These are phyloP conservation scores for Trichomalopsis sarcophagae DNA, from an alignment of 1,140 invertebrate genomes.

Conservation along the genomic window DNA sequence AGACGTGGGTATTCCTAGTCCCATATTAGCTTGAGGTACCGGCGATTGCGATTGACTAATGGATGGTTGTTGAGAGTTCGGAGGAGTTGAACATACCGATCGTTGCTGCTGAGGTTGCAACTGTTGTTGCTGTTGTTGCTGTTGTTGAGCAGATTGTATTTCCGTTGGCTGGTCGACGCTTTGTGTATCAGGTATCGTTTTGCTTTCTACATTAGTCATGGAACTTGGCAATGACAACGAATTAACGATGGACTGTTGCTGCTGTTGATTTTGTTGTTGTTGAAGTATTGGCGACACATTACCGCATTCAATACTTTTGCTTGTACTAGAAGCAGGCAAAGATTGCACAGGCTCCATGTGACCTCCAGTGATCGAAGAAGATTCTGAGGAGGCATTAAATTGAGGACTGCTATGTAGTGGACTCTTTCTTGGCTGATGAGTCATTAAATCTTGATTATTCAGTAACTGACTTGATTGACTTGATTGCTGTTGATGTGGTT, in stretches of 20 bases:
- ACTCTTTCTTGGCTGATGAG: slow-evolving; percentile 61
- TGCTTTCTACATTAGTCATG: slow-evolving; percentile 63
- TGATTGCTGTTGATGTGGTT: slow-evolving; percentile 23
- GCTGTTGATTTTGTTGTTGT: slow-evolving; percentile 53
- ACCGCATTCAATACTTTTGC: slow-evolving; percentile 66
- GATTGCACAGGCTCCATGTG: slow-evolving; percentile 70
- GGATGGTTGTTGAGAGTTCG: slow-evolving; percentile 50
- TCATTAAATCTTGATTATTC: slow-evolving; percentile 47
- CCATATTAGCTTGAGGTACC: slow-evolving; percentile 52
- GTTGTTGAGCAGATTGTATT: slow-evolving; percentile 56
- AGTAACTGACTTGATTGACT: slow-evolving; percentile 38
- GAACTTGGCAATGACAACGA: slow-evolving; percentile 55
- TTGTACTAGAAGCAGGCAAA: slow-evolving; percentile 70
- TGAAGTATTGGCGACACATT: slow-evolving; percentile 63
- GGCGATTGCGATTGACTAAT: slow-evolving; percentile 53
- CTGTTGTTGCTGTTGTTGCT: neutral
- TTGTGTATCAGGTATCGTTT: slow-evolving; percentile 61
- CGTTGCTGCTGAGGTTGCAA: slow-evolving; percentile 24
- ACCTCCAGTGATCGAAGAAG: slow-evolving; percentile 51
- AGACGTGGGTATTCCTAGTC: slow-evolving; percentile 52
- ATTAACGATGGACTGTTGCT: slow-evolving; percentile 52
- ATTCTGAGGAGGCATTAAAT: slow-evolving; percentile 62
- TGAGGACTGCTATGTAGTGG: slow-evolving; percentile 63
- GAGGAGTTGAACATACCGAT: slow-evolving; percentile 50
- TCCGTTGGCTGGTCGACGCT: slow-evolving; percentile 63